Base-by-base conservation (phyloP, 1,140 invertebrate species). In the Rhagoletis pomonella region DNA sequence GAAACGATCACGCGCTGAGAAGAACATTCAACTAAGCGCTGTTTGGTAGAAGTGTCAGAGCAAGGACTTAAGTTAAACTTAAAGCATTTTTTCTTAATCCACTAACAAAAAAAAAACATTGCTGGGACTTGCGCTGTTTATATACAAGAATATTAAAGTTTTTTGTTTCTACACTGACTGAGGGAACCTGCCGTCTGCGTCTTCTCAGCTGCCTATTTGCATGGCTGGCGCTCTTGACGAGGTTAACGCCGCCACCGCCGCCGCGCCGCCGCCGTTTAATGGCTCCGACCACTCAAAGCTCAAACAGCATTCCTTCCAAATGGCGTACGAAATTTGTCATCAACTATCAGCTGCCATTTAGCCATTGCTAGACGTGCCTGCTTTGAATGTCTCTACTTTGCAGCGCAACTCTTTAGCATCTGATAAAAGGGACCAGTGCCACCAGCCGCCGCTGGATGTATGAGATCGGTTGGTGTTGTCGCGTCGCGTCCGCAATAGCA, bases 321-420 rank as follows among this genome's bases (percentile, higher is more conserved):
- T 81, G 73, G 73, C 73, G 47, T 81, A 81, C 73, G 73, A 81
- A 81, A 81, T 81, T 81, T 81, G 73, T 81, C 73, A 81, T 81
- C 73, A 50, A 81, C 44, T 81, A 81, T 81, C 73, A 81, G 73
- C 73, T 81, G 73, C 73, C 73, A 81, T 81, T 81, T 81, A 81
- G 47, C 50, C 47, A 58, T 47, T 50, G 7, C 73, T 81, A 19
- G 44, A 5, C 73, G n/a, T 81, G 10, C n/a, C 47, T n/a, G 12
- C 73, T 55, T 81, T 81, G 47, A 55, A 81, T 81, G 73, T 81
- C 73, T 81, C n/a, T 55, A 81, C 73, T 81, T 81, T 55, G 73
- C 47, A 29, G 73, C 29, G 29, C 73, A 50, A 55, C 12, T 55
- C 73, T 81, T 81, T 55, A 12, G 47, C 73, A 81, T 81, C 73